Base-by-base conservation (phyloP, 2,888 invertebrate genomes). In the Thymelicus lineola region DNA sequence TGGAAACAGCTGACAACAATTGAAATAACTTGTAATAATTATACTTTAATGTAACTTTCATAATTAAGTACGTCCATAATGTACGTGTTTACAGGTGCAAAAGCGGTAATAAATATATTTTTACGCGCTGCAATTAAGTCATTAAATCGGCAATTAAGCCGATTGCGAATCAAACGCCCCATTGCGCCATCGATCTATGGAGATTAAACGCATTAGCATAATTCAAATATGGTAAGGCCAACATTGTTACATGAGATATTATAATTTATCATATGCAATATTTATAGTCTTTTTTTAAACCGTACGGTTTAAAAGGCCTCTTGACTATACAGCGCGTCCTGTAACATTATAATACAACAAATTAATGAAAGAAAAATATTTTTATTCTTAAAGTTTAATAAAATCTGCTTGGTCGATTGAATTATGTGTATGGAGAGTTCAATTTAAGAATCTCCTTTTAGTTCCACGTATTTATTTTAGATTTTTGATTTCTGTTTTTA, bases 141-240 rank as follows among this genome's bases (percentile, higher is more conserved):
- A 70, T 70, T 70, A 70, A 70, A 70, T 64, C 70, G 50, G 36
- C 60, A 3, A 65, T 70, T 65, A 70, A 69, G 63, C 63, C 58
- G 63, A 69, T 69, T 64, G 58, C 63, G 69, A 69, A 64, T 69
- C 69, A 69, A 69, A 69, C 63, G 69, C 63, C 42, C 63, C 69
- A 69, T 69, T 69, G 38, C 69, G 38, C 50, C 14, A 28, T 38
- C 58, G 58, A 69, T 69, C 69, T 58, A 69, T 69, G 42, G n/a
- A 38, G 64, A 50, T 50, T 63, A 63, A 63, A 53, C 63, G 36
- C 48, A 59, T 69, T 64, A 69, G 69, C 58, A 69, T 57, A 69
- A 69, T 57, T 69, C 58, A 69, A 69, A 58, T 35, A 60, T 35
- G 35, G 15, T 61, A 61, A 42, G 50, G 7, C 10, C 7, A 17